Evolutionary conservation across 2,888 invertebrate genomes (phyloP), one percentile per base, ranked within the genome.

Genomic region (Drosophila bunnanda): DNA sequence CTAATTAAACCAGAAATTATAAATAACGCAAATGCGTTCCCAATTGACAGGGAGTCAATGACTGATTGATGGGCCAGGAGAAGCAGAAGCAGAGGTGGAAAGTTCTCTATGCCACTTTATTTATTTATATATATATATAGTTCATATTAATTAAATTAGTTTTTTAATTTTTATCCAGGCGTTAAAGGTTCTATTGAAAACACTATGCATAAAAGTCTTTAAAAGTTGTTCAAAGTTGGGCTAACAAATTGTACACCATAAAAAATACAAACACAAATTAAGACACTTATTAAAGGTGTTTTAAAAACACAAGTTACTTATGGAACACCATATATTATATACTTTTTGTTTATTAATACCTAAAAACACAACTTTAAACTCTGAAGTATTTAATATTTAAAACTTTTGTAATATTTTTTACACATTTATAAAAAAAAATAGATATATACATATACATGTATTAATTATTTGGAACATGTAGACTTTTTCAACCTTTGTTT

Each of bases 1-100:
- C 87, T 86, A 73, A 73, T 75, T 75, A 68, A 83, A 78, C 68
- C 73, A 61, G 17, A 69, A 78, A 69, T 53, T 38, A 50, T 62
- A 56, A 64, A 61, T 62, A 67, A 52, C 48, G 28, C 41, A 39
- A 46, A 60, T 43, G 12, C 22, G 36, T 55, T 60, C 34, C 13
- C 54, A 57, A 46, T 58, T 52, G 32, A 58, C 41, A 22, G 9
- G 17, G 9, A 69, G 62, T 68, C 60, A 75, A 54, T 44, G 68
- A 65, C 52, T 75, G 52, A 65, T 67, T 64, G 43, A 55, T 60
- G 25, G 65, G 55, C 44, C 44, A 32, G 66, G 30, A 56, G 64
- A 76, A 52, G 12, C n/a, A n/a, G 28, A 25, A 25, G 22, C 30
- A 22, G 50, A 10, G 50, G 50, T 52, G 50, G 32, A 34, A 34